Evolutionary conservation across 2,797 vertebrate genomes (phyloP).

Genomic region (Schizopygopsis pylzovi): DNA sequence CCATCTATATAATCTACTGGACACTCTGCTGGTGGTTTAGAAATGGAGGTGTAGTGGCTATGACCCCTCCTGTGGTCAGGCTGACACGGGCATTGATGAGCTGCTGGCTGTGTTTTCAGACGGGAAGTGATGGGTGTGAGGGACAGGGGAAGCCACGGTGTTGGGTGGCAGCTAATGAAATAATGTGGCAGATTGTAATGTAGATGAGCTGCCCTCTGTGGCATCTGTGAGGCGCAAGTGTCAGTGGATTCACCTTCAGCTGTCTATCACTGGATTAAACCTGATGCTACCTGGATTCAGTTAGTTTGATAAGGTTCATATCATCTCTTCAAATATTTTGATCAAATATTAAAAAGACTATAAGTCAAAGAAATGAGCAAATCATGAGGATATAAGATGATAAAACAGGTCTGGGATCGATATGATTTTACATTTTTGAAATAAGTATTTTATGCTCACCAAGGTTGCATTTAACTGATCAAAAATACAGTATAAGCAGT

Average conservation of each 20-base stretch:
- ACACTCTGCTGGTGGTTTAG: constrained; percentile 3
- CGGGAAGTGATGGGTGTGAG: neutral
- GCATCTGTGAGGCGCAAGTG: constrained; percentile 84
- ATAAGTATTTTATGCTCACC: neutral
- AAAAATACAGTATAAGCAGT: neutral
- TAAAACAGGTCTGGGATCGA: neutral
- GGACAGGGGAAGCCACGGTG: constrained; percentile 76
- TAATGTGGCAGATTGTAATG: constrained; percentile 77
- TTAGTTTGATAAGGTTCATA: constrained; percentile 86
- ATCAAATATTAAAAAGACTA: constrained; percentile 70
- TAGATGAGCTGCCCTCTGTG: constrained; percentile 70
- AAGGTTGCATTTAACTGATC: neutral
- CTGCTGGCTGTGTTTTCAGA: constrained; percentile 29
- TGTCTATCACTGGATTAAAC: constrained; percentile 96
- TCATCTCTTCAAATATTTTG: constrained; percentile 84
- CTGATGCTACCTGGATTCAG: constrained; percentile 97
- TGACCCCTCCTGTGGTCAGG: constrained; percentile 10
- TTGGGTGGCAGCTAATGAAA: constrained; percentile 84
- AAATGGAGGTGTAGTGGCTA: constrained; percentile 9
- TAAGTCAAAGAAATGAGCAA: constrained; percentile 86
- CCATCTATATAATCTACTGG: neutral
- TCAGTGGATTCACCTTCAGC: constrained; percentile 91
- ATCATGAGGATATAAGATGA: constrained; percentile 81
- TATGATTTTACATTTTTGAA: neutral
- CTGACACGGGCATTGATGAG: constrained; percentile 46